A percentile compares a stretch with the other conserved stretches of the same genome.
Evolutionary conservation across 2,797 vertebrate species (phyloP).

Genomic region (Apogon talboti): DNA sequence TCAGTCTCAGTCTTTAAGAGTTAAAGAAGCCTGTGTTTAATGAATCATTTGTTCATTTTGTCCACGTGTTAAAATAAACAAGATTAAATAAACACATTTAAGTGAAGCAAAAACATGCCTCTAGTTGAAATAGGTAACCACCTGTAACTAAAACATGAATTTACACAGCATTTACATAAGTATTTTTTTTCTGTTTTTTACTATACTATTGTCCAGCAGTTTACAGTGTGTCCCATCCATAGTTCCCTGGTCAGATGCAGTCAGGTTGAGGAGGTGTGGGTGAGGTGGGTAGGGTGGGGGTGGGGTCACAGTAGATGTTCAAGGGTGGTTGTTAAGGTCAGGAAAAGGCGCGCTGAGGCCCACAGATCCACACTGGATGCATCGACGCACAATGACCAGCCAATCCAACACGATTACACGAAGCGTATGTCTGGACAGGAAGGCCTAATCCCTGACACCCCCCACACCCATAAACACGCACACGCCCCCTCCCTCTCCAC

Average conservation of each 20-base stretch:
- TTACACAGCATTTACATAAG: too few relatives aligned
- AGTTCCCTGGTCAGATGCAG: background rate
- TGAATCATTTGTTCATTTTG: too few relatives aligned
- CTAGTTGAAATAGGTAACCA: too few relatives aligned
- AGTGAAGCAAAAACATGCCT: too few relatives aligned
- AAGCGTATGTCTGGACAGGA: slow-evolving; percentile 78
- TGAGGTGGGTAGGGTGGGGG: too few relatives aligned
- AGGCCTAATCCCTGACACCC: slow-evolving; percentile 80
- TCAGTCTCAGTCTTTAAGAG: too few relatives aligned
- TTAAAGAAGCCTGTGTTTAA: too few relatives aligned
- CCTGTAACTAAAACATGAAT: too few relatives aligned
- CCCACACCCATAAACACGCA: slow-evolving; percentile 24
- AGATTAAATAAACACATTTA: too few relatives aligned
- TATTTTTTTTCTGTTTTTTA: too few relatives aligned
- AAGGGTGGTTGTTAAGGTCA: slow-evolving; percentile 1
- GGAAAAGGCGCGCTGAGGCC: slow-evolving; percentile 29
- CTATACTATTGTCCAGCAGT: background rate
- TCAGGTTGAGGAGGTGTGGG: background rate
- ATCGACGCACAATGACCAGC: slow-evolving; percentile 65
- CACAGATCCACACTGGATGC: slow-evolving; percentile 54
- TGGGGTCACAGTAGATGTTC: background rate
- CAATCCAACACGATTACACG: slow-evolving; percentile 81
- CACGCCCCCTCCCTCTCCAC: slow-evolving; percentile 17
- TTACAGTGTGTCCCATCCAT: background rate
- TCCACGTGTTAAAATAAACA: too few relatives aligned